These are phyloP conservation scores for Cryptotermes secundus DNA, from an alignment of 1,140 invertebrate species.

Conservation along the genomic window DNA sequence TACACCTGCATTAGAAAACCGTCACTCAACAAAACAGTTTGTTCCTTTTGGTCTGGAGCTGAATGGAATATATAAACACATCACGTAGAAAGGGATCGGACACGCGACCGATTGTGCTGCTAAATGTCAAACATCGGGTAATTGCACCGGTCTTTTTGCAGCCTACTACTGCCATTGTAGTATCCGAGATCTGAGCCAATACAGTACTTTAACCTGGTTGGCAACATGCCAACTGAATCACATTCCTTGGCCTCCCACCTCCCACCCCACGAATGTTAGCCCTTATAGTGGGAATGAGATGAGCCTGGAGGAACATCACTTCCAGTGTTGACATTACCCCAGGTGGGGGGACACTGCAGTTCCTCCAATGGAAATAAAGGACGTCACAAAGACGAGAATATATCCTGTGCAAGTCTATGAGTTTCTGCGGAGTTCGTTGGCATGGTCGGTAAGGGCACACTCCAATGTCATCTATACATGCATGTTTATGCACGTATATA, in stretches of 20 bases:
- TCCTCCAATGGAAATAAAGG: background rate
- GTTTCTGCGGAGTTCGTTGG: too few relatives aligned
- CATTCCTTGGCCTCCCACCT: background rate
- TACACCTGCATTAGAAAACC: too few relatives aligned
- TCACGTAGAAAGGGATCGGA: too few relatives aligned
- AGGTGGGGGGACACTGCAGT: background rate
- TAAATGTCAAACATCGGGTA: background rate
- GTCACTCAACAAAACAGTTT: too few relatives aligned
- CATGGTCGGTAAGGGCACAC: too few relatives aligned
- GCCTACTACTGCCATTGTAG: background rate
- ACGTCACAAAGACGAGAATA: background rate
- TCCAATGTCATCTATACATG: too few relatives aligned
- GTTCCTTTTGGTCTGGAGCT: too few relatives aligned
- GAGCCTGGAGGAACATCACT: background rate
- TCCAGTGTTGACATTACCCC: background rate
- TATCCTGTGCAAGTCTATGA: too few relatives aligned
- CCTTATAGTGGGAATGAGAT: background rate
- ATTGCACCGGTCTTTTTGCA: background rate
- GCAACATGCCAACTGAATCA: conserved; percentile 23
- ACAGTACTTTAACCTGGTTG: conserved; percentile 27
- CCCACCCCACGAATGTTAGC: background rate
- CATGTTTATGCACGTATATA: too few relatives aligned
- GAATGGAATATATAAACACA: too few relatives aligned
- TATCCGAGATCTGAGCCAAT: background rate
- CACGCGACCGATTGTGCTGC: background rate